These are phyloP conservation scores for Xenops minutus DNA, from an alignment of 2,797 vertebrate genomes.

Conservation along the genomic window DNA sequence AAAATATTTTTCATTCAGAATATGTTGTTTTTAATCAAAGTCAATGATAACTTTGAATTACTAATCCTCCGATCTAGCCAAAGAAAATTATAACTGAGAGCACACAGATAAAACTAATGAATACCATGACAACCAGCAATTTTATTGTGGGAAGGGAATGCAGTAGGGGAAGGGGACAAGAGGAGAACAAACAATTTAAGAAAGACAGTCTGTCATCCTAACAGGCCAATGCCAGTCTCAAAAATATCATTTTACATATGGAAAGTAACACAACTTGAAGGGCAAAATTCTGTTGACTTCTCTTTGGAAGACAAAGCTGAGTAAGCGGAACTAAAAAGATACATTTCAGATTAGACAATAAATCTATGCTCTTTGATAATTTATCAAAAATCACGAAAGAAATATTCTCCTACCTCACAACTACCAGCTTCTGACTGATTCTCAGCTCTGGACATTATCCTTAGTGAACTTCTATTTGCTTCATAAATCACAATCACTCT, in stretches of 20 bases:
- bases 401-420: not conserved
- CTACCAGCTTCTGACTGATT: not conserved
- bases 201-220: not conserved
- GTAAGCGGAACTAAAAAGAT: not conserved
- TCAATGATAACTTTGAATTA: not conserved
- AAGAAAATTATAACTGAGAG: not conserved
- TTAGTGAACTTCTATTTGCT: not conserved
- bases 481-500: not conserved
- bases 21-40: not conserved
- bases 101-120: not conserved
- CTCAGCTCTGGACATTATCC: not conserved
- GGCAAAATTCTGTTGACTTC: not conserved
- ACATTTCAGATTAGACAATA: not conserved
- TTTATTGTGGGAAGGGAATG: fast-evolving
- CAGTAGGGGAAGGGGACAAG: not conserved
- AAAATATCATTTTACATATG: not conserved
- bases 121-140: fast-evolving
- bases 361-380: fast-evolving
- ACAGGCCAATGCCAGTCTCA: not conserved
- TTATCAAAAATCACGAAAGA: not conserved
- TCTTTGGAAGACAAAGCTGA: not conserved
- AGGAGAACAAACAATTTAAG: not conserved
- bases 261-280: not conserved
- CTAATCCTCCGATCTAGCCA: not conserved
- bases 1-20: not conserved